Evolutionary conservation across 92 coral and sea anemone species (phyloP).

Genomic region (Palythoa caribaeorum): DNA sequence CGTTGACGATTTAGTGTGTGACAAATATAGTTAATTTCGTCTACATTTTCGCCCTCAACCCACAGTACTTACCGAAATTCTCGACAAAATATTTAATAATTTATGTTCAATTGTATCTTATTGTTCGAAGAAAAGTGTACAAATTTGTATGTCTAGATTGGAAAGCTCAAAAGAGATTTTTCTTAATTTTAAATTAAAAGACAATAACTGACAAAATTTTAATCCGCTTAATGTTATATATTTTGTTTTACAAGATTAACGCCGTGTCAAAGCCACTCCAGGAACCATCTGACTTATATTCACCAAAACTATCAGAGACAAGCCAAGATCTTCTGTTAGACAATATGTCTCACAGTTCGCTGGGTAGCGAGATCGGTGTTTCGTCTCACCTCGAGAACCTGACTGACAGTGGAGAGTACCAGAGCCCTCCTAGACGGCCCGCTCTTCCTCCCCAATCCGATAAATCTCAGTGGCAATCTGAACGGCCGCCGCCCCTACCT

Average conservation of each 20-base stretch:
- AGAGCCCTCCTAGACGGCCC: constrained; percentile 30
- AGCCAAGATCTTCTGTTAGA: constrained; percentile 43
- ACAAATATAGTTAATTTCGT: not conserved
- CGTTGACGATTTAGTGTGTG: not conserved
- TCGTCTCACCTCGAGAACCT: constrained; percentile 34
- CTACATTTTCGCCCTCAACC: not conserved
- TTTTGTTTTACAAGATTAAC: too few relatives aligned
- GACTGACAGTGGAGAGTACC: constrained; percentile 61
- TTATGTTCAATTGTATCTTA: too few relatives aligned
- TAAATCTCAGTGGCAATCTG: constrained; percentile 7
- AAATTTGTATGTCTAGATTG: too few relatives aligned
- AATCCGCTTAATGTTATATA: too few relatives aligned
- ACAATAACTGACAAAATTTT: too few relatives aligned
- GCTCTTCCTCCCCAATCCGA: constrained; percentile 57
- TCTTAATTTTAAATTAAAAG: too few relatives aligned
- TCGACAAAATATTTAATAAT: too few relatives aligned
- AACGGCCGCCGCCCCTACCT: constrained; percentile 34
- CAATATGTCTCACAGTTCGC: constrained; percentile 37
- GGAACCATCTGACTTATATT: not conserved
- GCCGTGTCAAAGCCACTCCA: not conserved
- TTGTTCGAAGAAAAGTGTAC: too few relatives aligned
- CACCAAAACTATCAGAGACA: constrained; percentile 8
- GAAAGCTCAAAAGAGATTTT: too few relatives aligned
- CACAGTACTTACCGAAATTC: too few relatives aligned
- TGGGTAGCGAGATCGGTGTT: constrained; percentile 21